Conservation (phyloP, 2,113 vertebrate species). For the Cryptoleucopteryx plumbea region DNA sequence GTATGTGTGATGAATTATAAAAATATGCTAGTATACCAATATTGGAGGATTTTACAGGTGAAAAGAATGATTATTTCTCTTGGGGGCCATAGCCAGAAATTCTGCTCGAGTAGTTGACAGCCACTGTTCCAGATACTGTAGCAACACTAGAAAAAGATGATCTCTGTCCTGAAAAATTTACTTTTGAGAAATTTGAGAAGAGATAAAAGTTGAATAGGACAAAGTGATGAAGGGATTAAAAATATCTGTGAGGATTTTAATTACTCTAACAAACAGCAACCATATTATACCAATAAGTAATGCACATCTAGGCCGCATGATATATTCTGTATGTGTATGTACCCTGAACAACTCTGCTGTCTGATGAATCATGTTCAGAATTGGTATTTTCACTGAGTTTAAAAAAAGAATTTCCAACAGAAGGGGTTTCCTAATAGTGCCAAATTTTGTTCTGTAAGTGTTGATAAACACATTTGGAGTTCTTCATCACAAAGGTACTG, state of each 20-base stretch:
- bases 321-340: neutral
- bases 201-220: neutral
- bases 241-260: neutral
- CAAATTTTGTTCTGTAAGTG: constrained; percentile 51
- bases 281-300: neutral
- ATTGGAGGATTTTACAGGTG: neutral
- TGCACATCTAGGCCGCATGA: neutral
- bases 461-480: constrained; percentile 55
- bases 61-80: neutral
- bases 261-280: neutral
- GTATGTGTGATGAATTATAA: neutral
- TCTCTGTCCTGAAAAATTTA: neutral
- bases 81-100: neutral
- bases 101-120: neutral
- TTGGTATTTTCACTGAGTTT: constrained; percentile 50
- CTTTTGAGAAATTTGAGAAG: neutral
- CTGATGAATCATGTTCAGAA: constrained; percentile 42
- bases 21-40: neutral
- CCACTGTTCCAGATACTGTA: neutral
- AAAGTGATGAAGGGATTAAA: neutral
- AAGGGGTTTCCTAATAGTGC: constrained; percentile 56
- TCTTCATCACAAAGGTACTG: constrained; percentile 16
- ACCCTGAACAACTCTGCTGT: constrained; percentile 13
- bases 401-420: constrained; percentile 58
- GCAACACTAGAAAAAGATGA: neutral